A percentile compares a stretch with the other conserved stretches of the same genome.
phyloP scores from a whole-genome alignment of 2,797 vertebrate genomes.

The Epinephelus malabaricus region DNA sequence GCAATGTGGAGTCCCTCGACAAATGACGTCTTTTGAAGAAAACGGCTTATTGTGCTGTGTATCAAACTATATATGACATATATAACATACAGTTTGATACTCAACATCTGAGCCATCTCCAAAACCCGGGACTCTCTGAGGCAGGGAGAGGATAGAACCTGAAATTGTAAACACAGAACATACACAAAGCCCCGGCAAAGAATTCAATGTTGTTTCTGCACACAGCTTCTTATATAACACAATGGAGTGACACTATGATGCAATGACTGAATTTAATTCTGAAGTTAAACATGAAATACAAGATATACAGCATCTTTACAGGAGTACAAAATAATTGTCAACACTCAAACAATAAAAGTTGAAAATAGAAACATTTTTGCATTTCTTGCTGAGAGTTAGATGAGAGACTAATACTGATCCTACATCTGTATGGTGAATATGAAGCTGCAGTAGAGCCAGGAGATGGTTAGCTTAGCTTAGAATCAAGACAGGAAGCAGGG shows the following conservation, averaged over 20 bases:
- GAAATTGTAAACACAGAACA: background rate
- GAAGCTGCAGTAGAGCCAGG: too few relatives aligned
- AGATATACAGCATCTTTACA: background rate
- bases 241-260: background rate
- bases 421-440: background rate
- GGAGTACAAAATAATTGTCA: background rate
- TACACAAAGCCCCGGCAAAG: background rate
- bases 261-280: background rate
- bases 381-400: background rate
- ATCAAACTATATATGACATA: conserved; percentile 86
- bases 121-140: background rate
- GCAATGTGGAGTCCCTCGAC: background rate
- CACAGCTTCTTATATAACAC: too few relatives aligned
- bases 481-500: too few relatives aligned
- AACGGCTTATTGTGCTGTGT: conserved; percentile 86
- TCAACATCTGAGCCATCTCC: conserved; percentile 86
- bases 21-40: conserved; percentile 42
- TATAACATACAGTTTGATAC: conserved; percentile 85
- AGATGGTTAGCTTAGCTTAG: too few relatives aligned
- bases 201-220: background rate
- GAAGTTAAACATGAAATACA: background rate
- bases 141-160: background rate
- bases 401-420: background rate
- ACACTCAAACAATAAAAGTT: background rate
- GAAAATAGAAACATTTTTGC: background rate